Conservation (phyloP, 2,888 invertebrate genomes). For the Eurois occulta region DNA sequence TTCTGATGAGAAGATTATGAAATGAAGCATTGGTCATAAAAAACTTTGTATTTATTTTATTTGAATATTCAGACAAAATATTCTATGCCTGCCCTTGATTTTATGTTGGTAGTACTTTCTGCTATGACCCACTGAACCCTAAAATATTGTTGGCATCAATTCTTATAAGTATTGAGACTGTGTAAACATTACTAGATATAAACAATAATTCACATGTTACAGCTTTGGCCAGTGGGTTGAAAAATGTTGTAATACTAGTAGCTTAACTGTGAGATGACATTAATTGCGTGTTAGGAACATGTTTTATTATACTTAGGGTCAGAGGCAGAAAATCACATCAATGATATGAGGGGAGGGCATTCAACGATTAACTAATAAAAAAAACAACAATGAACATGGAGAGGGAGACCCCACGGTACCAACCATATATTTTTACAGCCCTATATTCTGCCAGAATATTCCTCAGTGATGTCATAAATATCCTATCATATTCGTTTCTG, state of each 20-base stretch:
- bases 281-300: conserved; percentile 27
- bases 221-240: background rate
- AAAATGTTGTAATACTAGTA: no score
- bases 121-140: background rate
- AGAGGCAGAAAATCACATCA: conserved; percentile 9
- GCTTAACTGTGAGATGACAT: conserved; percentile 37
- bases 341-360: background rate
- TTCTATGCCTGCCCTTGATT: background rate
- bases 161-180: conserved; percentile 10
- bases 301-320: background rate
- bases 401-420: conserved; percentile 49
- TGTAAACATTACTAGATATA: background rate
- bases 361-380: conserved; percentile 15
- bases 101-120: background rate
- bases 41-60: background rate
- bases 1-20: background rate
- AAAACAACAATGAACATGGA: conserved; percentile 10
- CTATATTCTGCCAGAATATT: conserved; percentile 88
- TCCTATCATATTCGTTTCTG: conserved; percentile 87
- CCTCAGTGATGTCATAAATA: conserved; percentile 87
- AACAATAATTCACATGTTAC: background rate
- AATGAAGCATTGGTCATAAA: background rate
- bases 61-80: background rate
- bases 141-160: conserved; percentile 5
- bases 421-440: conserved; percentile 87